These are phyloP conservation scores for Drosophila micromelanica DNA, from an alignment of 1,140 invertebrate species.

Conservation along the genomic window DNA sequence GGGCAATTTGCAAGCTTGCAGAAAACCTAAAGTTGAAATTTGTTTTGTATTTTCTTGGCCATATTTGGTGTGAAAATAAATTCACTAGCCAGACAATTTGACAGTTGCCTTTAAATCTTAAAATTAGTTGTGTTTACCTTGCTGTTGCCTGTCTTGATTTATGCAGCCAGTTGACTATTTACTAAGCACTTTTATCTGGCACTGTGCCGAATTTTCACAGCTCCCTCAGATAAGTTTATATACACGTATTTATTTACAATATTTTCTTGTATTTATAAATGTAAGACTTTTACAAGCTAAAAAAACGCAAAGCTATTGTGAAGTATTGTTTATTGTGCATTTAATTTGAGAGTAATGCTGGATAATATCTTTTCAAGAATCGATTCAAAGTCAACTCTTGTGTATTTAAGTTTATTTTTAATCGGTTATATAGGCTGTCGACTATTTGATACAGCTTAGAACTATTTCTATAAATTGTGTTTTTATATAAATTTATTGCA, in stretches of 20 bases:
- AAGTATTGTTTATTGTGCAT: not conserved
- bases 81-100: conserved; percentile 22
- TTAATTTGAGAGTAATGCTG: too few species aligned
- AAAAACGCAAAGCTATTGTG: not conserved
- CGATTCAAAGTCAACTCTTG: not conserved
- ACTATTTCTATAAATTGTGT: conserved; percentile 10
- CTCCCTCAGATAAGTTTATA: not conserved
- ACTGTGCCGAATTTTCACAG: not conserved
- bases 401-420: not conserved
- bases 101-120: conserved; percentile 26
- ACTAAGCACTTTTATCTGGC: conserved; percentile 9
- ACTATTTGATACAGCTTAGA: not conserved
- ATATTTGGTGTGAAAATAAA: conserved; percentile 37
- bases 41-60: conserved; percentile 34
- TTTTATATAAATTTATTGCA: conserved; percentile 60
- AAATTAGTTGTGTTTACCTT: conserved; percentile 35
- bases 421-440: not conserved
- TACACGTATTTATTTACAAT: too few species aligned
- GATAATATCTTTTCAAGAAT: not conserved
- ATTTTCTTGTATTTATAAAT: too few species aligned
- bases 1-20: conserved; percentile 48
- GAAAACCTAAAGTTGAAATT: conserved; percentile 6
- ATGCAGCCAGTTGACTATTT: conserved; percentile 21
- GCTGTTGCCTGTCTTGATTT: conserved; percentile 23
- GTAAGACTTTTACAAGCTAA: not conserved